These are phyloP conservation scores for Plectrocnemia conspersa DNA, from an alignment of 1,140 invertebrate genomes.

Conservation along the genomic window DNA sequence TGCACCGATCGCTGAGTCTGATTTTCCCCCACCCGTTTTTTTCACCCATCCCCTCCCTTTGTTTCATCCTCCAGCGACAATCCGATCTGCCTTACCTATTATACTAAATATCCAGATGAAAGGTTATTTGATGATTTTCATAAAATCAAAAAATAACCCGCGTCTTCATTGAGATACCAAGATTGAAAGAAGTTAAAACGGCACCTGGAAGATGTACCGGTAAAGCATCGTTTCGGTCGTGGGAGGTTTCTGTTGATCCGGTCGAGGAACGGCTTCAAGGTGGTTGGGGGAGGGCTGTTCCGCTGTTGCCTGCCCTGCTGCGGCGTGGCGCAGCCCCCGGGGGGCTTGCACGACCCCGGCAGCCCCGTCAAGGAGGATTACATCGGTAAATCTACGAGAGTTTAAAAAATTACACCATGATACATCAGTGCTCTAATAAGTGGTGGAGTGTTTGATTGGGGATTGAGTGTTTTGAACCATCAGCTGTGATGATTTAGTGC, in stretches of 20 bases:
- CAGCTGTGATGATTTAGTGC: too few relatives aligned
- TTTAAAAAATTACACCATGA: too few relatives aligned
- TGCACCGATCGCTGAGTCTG: neutral
- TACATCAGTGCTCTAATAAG: too few relatives aligned
- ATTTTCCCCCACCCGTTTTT: conserved; percentile 4
- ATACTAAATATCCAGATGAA: neutral
- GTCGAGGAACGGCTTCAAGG: conserved; percentile 41
- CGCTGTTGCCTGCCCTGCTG: conserved; percentile 63
- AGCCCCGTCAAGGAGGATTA: conserved; percentile 36
- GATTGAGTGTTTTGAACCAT: too few relatives aligned
- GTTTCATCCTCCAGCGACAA: conserved; percentile 10
- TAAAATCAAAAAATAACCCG: neutral
- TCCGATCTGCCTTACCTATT: conserved; percentile 6
- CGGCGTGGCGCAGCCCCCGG: conserved; percentile 54
- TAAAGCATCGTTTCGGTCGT: conserved; percentile 9
- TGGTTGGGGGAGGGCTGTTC: conserved; percentile 58
- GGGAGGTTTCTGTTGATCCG: conserved; percentile 25
- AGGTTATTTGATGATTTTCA: neutral
- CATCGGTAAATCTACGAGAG: conserved; percentile 28
- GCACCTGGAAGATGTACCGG: conserved; percentile 11
- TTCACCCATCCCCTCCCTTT: neutral
- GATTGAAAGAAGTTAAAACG: neutral
- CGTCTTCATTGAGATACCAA: neutral
- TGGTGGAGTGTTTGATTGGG: too few relatives aligned
- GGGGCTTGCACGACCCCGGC: conserved; percentile 44